Evolutionary conservation across 1,140 invertebrate species (phyloP).

Genomic region (Leptopilina clavipes): DNA sequence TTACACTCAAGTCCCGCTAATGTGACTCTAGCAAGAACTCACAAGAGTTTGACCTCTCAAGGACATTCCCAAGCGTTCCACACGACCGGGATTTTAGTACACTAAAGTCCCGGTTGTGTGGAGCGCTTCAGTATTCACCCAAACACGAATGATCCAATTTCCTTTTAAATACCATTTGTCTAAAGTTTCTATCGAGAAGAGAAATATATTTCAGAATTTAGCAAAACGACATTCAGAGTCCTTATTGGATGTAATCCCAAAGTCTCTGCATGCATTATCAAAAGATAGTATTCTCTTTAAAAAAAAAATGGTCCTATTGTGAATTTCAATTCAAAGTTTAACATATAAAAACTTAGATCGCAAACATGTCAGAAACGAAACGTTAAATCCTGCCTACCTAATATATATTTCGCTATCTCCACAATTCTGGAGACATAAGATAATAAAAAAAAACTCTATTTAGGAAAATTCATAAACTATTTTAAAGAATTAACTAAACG

Average conservation of each 20-base stretch:
- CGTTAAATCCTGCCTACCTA: conserved; percentile 23
- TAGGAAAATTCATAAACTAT: neutral
- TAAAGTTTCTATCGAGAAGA: neutral
- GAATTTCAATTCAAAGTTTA: neutral
- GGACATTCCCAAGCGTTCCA: no score
- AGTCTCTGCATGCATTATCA: conserved; percentile 6
- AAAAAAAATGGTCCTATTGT: neutral
- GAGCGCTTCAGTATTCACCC: no score
- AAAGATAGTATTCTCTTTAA: conserved; percentile 18
- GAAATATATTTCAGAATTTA: neutral
- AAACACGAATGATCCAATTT: no score
- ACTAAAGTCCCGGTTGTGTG: no score
- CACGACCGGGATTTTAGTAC: no score
- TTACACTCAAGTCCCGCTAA: no score
- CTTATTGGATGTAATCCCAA: neutral
- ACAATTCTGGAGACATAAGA: conserved; percentile 6
- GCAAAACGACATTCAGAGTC: neutral
- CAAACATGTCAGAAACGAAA: conserved; percentile 4
- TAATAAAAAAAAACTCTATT: neutral
- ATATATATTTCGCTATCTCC: conserved; percentile 21
- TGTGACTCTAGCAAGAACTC: no score
- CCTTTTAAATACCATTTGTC: neutral
- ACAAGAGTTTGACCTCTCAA: no score
- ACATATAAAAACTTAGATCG: neutral
- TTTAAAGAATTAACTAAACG: neutral